Evolutionary conservation across 2,113 vertebrate genomes (phyloP), one percentile per base, ranked within the genome.

Genomic region (Albula goreensis): DNA sequence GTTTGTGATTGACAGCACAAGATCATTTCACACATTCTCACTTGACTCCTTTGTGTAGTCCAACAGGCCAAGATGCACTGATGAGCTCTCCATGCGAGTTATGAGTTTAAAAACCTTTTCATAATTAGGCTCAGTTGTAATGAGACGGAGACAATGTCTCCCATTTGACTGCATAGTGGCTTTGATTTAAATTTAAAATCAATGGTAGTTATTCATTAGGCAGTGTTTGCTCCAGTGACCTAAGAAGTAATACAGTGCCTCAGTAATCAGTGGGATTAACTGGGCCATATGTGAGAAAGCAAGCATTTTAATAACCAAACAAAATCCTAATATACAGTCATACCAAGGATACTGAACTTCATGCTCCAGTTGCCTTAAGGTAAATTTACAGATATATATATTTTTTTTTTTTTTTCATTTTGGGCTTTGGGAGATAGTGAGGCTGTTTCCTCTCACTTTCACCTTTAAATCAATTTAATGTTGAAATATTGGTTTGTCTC

Each of bases 161-260:
- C 56, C 52, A 19, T 83, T 12, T 17, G 81, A 57, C 56, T 19
- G 25, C 22, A 22, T 74, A 41, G 56, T 48, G 31, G 31, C 81
- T 41, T 60, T 22, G 11, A 83, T 83, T 83, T 83, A 12, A 48
- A 60, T 63, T 60, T 63, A n/a, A 83, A 83, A 83, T 83, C 53
- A 31, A 83, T 63, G n/a, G 56, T 48, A 63, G 31, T n/a, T 63
- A 63, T 83, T 31, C 52, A 41, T 57, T 83, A 83, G 5, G 25
- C 81, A 41, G 81, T 48, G 25, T n/a, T 60, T 41, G 81, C 56
- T 56, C n/a, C 81, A 31, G 11, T 82, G 52, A 60, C n/a, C 48
- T 17, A 41, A 11, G 53, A 74, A 17, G 56, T 17, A 48, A 10
- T 19, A 66, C 60, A 66, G 60, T 63, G 22, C 56, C 25, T 60